Conservation (phyloP, 2,888 invertebrate genomes). For the Megalurothrips usitatus region DNA sequence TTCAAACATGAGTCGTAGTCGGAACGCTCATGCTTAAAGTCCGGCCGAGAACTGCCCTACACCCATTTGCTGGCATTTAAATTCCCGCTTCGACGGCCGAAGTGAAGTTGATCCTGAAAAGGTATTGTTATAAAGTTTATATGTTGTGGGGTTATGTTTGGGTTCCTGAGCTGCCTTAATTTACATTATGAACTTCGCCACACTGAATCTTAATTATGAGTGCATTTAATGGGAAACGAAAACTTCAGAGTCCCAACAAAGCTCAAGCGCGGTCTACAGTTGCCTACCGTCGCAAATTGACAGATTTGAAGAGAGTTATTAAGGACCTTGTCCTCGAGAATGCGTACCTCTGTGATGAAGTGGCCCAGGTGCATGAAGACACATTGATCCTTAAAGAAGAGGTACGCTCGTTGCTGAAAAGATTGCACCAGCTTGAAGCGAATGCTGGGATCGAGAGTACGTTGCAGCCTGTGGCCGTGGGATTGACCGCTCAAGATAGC, state of each 20-base stretch:
- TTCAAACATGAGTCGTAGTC: no score
- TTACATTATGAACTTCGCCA: not conserved
- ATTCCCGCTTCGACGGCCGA: no score
- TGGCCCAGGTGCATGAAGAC: conserved; percentile 12
- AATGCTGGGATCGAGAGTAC: not conserved
- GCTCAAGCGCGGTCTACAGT: not conserved
- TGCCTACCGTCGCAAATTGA: not conserved
- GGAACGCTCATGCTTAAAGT: no score
- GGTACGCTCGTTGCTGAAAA: not conserved
- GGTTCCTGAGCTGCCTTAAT: not conserved
- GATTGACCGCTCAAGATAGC: not conserved
- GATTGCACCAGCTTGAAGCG: not conserved
- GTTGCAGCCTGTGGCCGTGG: not conserved
- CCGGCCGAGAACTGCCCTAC: no score
- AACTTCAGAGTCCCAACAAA: not conserved
- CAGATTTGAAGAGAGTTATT: not conserved
- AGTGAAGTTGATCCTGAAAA: not conserved
- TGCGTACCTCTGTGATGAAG: conserved; percentile 13
- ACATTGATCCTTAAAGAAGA: conserved; percentile 1
- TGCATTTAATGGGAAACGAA: conserved; percentile 13
- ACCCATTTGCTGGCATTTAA: no score
- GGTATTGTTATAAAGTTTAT: not conserved
- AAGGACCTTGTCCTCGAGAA: not conserved
- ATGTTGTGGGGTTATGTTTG: conserved; percentile 1
- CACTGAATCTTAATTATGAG: not conserved